phyloP scores from a whole-genome alignment of 2,888 invertebrate genomes.

The Gerris lacustris region DNA sequence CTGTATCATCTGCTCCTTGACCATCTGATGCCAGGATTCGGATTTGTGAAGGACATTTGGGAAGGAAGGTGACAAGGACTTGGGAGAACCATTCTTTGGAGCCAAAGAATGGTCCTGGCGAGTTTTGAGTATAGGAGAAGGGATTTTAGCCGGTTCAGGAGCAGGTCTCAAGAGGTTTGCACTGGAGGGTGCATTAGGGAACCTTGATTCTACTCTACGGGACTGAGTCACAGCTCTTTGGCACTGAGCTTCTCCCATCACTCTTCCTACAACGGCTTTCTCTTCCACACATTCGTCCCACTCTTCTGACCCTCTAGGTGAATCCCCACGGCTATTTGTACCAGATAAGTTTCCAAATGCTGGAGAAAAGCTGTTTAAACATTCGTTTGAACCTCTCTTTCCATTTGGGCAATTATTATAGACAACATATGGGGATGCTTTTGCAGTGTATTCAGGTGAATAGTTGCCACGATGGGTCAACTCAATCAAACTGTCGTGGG shows the following conservation, averaged over 20 bases:
- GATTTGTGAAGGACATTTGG: slow-evolving; percentile 48
- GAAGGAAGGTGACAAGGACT: slow-evolving; percentile 26
- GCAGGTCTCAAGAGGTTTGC: slow-evolving; percentile 10
- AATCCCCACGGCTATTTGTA: background rate
- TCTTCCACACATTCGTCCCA: slow-evolving; percentile 23
- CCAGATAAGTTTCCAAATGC: background rate
- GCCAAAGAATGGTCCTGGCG: slow-evolving; percentile 9
- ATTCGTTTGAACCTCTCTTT: background rate
- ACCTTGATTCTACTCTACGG: slow-evolving; percentile 20
- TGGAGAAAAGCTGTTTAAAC: background rate
- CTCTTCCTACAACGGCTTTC: slow-evolving; percentile 27
- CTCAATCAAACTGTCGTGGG: background rate
- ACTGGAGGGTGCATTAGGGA: slow-evolving; percentile 13
- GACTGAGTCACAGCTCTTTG: slow-evolving; percentile 50
- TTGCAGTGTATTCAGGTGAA: background rate
- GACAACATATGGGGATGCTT: background rate
- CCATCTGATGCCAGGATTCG: slow-evolving; percentile 68
- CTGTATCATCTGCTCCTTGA: slow-evolving; percentile 36
- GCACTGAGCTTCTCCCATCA: slow-evolving; percentile 48
- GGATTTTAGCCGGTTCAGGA: slow-evolving; percentile 16
- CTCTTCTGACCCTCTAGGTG: slow-evolving; percentile 6
- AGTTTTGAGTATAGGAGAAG: background rate
- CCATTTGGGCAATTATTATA: slow-evolving; percentile 10
- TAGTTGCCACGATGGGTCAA: background rate
- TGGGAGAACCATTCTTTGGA: background rate